Evolutionary conservation across 2,888 invertebrate genomes (phyloP), one percentile per base, ranked within the genome.

Genomic region (Dryobota labecula): DNA sequence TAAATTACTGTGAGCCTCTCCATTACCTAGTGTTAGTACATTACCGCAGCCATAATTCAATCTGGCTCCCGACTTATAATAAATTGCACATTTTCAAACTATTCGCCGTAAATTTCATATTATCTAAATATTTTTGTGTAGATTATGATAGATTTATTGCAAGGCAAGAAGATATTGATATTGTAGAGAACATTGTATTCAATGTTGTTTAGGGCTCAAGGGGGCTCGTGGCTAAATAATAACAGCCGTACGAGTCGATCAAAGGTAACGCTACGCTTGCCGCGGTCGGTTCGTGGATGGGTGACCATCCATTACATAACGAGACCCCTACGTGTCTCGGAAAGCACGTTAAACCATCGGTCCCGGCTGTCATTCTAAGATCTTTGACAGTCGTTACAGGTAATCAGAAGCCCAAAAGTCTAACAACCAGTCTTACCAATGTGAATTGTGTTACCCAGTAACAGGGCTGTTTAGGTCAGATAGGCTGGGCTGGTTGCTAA

Each of bases 31-130:
- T 64, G 57, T 36, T 53, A 63, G 69, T 73, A 72, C 64, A 78
- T 81, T 76, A 78, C 49, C 56, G 43, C 49, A 33, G 49, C n/a
- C 70, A 78, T 84, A 81, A 86, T 66, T 84, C 79, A 77, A 67
- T 70, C 64, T 43, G 11, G 76, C 72, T 58, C 64, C 38, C 15
- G 38, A 49, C 51, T 66, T 65, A 43, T 70, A 73, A 66, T 70
- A 62, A 53, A 78, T 63, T 63, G 60, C 67, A 71, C 30, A 67
- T 70, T 70, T 73, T 69, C 24, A 62, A 66, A 72, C 27, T 60
- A 70, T 63, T 61, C 53, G 9, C 27, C 9, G 24, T 41, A 18
- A 51, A 15, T 53, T 54, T 41, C n/a, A 20, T 38, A 61, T 43
- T 45, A 27, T 60, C 27, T 20, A 24, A 43, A 36, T 36, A 36